These are phyloP conservation scores for Tamandua tetradactyla DNA, from an alignment of 2,797 vertebrate genomes.

Conservation along the genomic window DNA sequence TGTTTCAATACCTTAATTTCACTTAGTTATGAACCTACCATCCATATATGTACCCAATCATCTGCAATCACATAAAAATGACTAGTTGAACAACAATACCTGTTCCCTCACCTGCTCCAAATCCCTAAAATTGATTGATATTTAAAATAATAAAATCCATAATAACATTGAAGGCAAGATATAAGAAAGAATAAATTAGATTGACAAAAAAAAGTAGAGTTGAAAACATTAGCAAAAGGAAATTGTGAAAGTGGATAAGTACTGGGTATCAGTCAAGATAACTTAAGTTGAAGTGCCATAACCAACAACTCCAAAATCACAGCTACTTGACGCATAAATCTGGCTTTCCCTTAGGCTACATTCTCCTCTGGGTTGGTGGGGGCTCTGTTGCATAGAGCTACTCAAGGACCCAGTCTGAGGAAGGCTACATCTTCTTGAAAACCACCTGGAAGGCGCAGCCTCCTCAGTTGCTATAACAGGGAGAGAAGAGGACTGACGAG, in stretches of 20 bases:
- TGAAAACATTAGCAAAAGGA: background rate
- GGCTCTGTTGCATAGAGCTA: background rate
- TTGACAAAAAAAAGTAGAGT: background rate
- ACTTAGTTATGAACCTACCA: background rate
- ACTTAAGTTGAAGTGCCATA: background rate
- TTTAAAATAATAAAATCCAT: slow-evolving; percentile 21
- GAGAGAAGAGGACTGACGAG: background rate
- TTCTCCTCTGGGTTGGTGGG: background rate
- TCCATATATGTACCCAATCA: background rate
- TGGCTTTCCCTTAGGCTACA: background rate
- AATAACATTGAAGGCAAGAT: background rate
- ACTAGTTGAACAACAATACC: background rate
- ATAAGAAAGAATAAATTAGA: background rate
- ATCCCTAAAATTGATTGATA: background rate
- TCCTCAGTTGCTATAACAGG: background rate
- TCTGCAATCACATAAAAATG: background rate
- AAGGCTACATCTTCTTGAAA: background rate
- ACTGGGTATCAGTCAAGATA: background rate
- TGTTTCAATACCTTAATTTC: background rate
- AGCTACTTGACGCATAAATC: background rate
- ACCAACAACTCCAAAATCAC: background rate
- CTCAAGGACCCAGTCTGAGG: background rate
- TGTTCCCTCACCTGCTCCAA: background rate
- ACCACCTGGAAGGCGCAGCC: background rate
- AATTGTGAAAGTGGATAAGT: background rate